These are phyloP conservation scores for Panzeria rudis DNA, from an alignment of 2,888 invertebrate genomes.

Conservation along the genomic window DNA sequence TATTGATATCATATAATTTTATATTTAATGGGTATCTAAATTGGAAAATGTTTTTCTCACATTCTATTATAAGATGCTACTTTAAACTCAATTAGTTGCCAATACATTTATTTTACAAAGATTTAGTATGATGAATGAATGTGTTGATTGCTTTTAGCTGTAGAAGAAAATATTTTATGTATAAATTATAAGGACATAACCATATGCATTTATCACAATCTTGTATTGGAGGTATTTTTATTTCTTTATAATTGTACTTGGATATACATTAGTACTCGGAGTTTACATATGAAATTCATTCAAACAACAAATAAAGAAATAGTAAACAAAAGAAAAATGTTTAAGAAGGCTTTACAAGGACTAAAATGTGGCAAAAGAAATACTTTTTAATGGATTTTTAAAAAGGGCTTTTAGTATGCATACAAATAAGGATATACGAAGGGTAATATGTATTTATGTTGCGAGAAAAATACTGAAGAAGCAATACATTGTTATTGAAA, in stretches of 20 bases:
- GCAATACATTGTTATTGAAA: too few species aligned
- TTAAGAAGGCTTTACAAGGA: conserved; percentile 68
- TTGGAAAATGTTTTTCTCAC: too few species aligned
- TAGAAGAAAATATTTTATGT: background rate
- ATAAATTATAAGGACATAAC: background rate
- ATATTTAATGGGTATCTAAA: too few species aligned
- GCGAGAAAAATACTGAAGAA: too few species aligned
- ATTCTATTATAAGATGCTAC: background rate
- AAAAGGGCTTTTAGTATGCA: conserved; percentile 65
- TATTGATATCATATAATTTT: too few species aligned
- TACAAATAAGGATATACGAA: conserved; percentile 2
- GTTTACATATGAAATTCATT: conserved; percentile 53
- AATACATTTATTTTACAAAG: conserved; percentile 16
- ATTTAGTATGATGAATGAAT: conserved; percentile 37
- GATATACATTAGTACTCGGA: conserved; percentile 24
- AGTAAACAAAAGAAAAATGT: conserved; percentile 52
- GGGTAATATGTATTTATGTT: background rate
- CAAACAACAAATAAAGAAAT: conserved; percentile 34
- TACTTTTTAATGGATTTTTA: conserved; percentile 64
- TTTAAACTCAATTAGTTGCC: conserved; percentile 20
- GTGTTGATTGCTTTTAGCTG: conserved; percentile 46
- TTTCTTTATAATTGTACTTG: conserved; percentile 27
- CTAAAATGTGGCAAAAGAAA: conserved; percentile 64
- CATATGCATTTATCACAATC: background rate
- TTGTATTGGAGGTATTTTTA: conserved; percentile 20